These are phyloP conservation scores for Heliothis subflexa DNA, from an alignment of 1,140 invertebrate species.

Conservation along the genomic window DNA sequence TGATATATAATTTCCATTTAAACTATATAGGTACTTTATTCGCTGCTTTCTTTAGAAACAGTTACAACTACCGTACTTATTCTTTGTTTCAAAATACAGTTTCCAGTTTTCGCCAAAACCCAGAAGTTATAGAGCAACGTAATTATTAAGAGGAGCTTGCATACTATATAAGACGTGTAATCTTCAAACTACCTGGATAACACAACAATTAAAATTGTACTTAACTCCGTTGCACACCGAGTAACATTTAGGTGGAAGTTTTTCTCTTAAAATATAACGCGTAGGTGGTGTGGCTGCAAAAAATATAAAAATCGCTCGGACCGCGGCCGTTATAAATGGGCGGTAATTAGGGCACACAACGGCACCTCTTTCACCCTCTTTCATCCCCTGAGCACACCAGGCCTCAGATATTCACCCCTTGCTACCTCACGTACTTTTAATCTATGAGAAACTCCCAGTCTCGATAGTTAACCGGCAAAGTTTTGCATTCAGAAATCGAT, in stretches of 20 bases:
- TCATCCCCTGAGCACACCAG: constrained; percentile 45
- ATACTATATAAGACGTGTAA: constrained; percentile 7
- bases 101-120: too few relatives aligned
- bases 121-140: background rate
- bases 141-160: background rate
- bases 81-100: too few relatives aligned
- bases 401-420: constrained; percentile 37
- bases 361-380: constrained; percentile 49
- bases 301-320: constrained; percentile 78
- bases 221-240: constrained; percentile 30
- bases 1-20: too few relatives aligned
- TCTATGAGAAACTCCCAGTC: constrained; percentile 14
- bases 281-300: constrained; percentile 66
- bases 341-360: constrained; percentile 78
- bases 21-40: too few relatives aligned
- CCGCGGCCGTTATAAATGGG: constrained; percentile 78
- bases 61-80: too few relatives aligned
- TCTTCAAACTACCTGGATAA: background rate
- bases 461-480: constrained; percentile 26
- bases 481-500: constrained; percentile 25
- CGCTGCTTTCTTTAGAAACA: too few relatives aligned
- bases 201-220: constrained; percentile 32
- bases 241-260: constrained; percentile 36
- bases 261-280: constrained; percentile 70
- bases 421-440: constrained; percentile 17